These are phyloP conservation scores for Pogonomyrmex californicus DNA, from an alignment of 1,140 invertebrate species.

Conservation along the genomic window DNA sequence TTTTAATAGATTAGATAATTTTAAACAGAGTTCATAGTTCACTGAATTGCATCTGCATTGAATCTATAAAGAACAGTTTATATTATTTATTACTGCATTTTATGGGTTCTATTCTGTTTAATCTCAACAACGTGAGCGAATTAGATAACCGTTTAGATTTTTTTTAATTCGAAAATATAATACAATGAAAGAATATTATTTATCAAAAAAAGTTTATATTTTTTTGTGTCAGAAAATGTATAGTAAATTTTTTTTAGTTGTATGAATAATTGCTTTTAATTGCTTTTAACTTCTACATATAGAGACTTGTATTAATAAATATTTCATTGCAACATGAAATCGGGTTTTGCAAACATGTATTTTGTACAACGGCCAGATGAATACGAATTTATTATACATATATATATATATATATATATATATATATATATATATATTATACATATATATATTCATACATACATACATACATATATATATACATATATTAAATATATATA, in stretches of 20 bases:
- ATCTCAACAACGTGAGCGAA: not conserved
- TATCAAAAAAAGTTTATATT: not conserved
- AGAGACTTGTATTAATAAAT: not conserved
- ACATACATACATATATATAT: too few species aligned
- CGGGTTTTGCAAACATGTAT: not conserved
- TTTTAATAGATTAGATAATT: not conserved
- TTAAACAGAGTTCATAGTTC: not conserved
- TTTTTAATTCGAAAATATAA: not conserved
- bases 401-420: not conserved
- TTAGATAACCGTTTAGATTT: not conserved
- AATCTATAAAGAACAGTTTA: constrained; percentile 13
- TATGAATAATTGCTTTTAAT: not conserved
- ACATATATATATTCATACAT: too few species aligned
- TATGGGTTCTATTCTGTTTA: not conserved
- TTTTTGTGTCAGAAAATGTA: not conserved
- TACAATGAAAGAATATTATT: not conserved
- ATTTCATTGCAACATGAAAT: not conserved
- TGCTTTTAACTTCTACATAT: not conserved
- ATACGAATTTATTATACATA: not conserved
- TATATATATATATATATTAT: too few species aligned
- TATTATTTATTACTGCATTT: not conserved
- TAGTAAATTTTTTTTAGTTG: not conserved
- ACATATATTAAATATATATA: too few species aligned
- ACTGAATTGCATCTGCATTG: not conserved
- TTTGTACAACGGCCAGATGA: not conserved